A percentile compares a stretch with the other conserved stretches of the same genome.
Conservation (phyloP, 2,797 vertebrate genomes). For the Carcharodon carcharias region DNA sequence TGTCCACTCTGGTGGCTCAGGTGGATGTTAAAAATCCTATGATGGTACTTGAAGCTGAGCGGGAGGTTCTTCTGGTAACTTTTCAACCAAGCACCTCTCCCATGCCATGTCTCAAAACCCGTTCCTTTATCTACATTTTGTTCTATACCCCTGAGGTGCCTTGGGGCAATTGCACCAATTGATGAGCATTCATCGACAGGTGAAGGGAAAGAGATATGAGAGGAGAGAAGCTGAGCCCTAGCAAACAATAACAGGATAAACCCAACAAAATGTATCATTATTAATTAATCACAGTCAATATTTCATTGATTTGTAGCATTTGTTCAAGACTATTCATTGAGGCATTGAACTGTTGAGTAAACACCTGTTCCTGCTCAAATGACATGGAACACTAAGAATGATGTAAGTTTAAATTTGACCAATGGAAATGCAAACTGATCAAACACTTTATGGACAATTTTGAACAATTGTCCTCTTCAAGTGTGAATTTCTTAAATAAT, state of each 20-base stretch:
- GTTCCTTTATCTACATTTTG: background rate
- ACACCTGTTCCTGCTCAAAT: background rate
- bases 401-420: background rate
- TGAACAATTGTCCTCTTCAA: too few relatives aligned
- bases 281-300: background rate
- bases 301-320: background rate
- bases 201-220: too few relatives aligned
- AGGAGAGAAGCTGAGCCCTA: background rate
- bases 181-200: too few relatives aligned
- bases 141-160: background rate
- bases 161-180: background rate
- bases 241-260: background rate
- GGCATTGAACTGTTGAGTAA: background rate
- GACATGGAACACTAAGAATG: background rate
- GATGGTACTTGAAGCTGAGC: background rate
- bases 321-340: background rate
- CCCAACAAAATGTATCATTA: background rate
- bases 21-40: background rate
- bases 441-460: background rate
- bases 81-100: background rate
- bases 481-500: too few relatives aligned
- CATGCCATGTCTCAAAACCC: background rate
- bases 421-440: background rate
- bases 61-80: background rate
- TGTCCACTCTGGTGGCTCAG: background rate